phyloP scores from a whole-genome alignment of 2,888 invertebrate species.

The Bombylius discolor region DNA sequence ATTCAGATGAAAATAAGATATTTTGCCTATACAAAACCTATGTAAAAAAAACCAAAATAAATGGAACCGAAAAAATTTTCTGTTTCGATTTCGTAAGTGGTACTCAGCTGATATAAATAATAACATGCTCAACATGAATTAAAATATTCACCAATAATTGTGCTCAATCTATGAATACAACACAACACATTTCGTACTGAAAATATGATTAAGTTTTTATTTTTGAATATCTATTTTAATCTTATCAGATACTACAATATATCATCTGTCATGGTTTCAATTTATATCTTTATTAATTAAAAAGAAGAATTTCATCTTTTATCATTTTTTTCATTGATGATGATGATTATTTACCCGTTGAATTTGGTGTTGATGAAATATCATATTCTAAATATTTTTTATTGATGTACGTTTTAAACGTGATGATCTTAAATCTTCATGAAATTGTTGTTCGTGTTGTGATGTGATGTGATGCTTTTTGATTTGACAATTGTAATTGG shows the following conservation, averaged over 20 bases:
- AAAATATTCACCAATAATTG: conserved; percentile 66
- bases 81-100: too few relatives aligned
- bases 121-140: conserved; percentile 58
- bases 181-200: conserved; percentile 72
- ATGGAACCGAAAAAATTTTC: too few relatives aligned
- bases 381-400: conserved; percentile 25
- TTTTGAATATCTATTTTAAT: background rate
- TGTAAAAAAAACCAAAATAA: too few relatives aligned
- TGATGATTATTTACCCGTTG: background rate
- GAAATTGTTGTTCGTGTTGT: too few relatives aligned
- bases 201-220: conserved; percentile 38
- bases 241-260: too few relatives aligned
- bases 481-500: too few relatives aligned
- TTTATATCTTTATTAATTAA: too few relatives aligned
- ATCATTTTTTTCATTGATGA: conserved; percentile 7
- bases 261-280: conserved; percentile 3
- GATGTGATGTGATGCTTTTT: background rate
- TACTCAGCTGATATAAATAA: too few relatives aligned
- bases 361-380: conserved; percentile 13
- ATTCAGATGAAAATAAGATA: too few relatives aligned
- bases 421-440: conserved; percentile 18
- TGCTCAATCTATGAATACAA: conserved; percentile 58
- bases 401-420: conserved; percentile 18
- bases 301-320: background rate
- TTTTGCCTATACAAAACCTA: too few relatives aligned